A percentile compares a stretch with the other conserved stretches of the same genome.
Evolutionary conservation across 2,113 vertebrate species (phyloP).

Genomic region (Laterallus jamaicensis): DNA sequence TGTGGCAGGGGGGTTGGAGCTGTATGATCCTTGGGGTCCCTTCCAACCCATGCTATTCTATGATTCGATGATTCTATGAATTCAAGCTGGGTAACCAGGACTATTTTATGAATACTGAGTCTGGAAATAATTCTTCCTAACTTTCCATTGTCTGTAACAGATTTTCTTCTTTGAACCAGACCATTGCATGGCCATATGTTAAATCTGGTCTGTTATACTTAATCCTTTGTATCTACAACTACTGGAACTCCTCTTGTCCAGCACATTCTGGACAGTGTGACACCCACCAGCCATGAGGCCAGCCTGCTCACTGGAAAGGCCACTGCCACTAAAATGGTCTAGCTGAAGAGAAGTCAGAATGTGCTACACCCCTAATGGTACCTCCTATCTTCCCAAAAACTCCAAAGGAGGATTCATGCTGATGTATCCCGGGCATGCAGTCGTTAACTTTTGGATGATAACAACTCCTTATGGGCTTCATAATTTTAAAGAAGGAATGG

Average conservation of each 20-base stretch:
- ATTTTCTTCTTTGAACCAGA: conserved; percentile 16
- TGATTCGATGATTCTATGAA: too few species aligned
- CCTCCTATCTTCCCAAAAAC: neutral
- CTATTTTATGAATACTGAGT: neutral
- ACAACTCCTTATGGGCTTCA: neutral
- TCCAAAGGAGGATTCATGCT: neutral
- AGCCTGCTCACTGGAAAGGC: neutral
- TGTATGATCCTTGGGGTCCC: too few species aligned
- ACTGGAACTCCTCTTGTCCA: neutral
- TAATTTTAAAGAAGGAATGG: neutral
- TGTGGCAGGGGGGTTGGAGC: too few species aligned
- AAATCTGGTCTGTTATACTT: neutral
- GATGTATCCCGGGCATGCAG: neutral
- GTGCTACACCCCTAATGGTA: neutral
- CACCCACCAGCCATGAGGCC: fast-evolving
- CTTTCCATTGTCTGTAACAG: neutral
- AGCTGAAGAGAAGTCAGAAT: neutral
- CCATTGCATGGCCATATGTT: neutral
- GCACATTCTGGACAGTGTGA: fast-evolving
- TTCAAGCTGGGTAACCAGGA: neutral
- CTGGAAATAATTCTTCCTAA: conserved; percentile 15
- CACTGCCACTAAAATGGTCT: too few species aligned
- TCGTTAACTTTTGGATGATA: neutral
- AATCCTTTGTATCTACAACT: conserved; percentile 1
- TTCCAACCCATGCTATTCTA: too few species aligned